These are phyloP conservation scores for Dinomys branickii DNA, from an alignment of 2,113 vertebrate species.

Conservation along the genomic window DNA sequence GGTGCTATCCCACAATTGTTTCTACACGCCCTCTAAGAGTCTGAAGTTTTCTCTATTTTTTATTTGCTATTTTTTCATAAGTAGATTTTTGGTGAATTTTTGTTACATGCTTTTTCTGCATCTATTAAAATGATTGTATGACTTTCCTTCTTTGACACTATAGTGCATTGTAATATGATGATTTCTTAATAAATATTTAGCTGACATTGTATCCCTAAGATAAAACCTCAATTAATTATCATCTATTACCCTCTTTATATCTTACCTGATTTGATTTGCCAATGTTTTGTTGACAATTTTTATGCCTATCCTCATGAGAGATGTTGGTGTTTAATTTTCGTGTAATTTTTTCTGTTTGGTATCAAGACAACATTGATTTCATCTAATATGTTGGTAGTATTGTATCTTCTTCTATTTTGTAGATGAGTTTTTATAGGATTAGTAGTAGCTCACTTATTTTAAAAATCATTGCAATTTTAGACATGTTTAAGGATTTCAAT, in stretches of 20 bases:
- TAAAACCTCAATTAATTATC: not conserved
- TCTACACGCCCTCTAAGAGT: not conserved
- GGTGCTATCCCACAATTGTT: not conserved
- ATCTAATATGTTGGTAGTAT: not conserved
- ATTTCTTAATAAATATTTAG: constrained; percentile 15
- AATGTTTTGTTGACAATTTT: constrained; percentile 29
- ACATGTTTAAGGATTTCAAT: constrained; percentile 26
- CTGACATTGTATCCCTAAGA: not conserved
- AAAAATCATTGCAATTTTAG: constrained; percentile 31
- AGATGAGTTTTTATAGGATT: not conserved
- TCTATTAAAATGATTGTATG: not conserved
- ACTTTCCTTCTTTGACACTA: constrained; percentile 1
- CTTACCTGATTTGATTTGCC: constrained; percentile 6
- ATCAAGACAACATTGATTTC: not conserved
- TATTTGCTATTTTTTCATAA: not conserved
- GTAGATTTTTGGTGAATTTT: not conserved
- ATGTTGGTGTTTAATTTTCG: constrained; percentile 5
- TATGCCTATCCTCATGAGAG: not conserved
- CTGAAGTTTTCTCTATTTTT: not conserved
- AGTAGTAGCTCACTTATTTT: not conserved
- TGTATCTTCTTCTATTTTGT: constrained; percentile 9
- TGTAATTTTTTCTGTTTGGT: constrained; percentile 34
- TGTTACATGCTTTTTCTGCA: not conserved
- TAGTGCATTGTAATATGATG: not conserved
- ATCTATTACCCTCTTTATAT: not conserved